phyloP scores from a whole-genome alignment of 1,140 invertebrate genomes.

The Steinernema feltiae region DNA sequence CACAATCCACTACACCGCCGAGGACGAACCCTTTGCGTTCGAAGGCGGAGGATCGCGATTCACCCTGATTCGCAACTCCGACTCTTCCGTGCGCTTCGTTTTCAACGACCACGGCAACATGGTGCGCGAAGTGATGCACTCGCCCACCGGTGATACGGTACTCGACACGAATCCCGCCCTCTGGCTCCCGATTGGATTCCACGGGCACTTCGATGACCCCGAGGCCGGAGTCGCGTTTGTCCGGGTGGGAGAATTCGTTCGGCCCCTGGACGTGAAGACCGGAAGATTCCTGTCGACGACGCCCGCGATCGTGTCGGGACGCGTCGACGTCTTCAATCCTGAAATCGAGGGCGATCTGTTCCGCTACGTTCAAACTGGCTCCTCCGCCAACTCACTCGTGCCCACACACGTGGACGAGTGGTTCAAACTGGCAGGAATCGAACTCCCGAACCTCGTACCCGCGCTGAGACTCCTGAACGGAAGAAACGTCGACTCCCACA shows the following conservation, averaged over 20 bases:
- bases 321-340: not conserved
- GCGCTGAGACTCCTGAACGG: not conserved
- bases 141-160: not conserved
- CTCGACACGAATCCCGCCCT: not conserved
- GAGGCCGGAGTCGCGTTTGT: not conserved
- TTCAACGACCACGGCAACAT: conserved; percentile 8
- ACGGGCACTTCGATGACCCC: not conserved
- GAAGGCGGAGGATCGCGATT: not conserved
- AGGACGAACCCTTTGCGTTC: not conserved
- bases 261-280: not conserved
- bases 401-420: not conserved
- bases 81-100: not conserved
- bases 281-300: not conserved
- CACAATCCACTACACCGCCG: conserved; percentile 1
- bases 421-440: not conserved
- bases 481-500: too few species aligned
- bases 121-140: not conserved
- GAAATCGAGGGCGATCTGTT: not conserved
- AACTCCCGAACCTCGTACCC: not conserved
- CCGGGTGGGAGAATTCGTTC: not conserved
- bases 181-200: not conserved
- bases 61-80: not conserved
- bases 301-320: not conserved
- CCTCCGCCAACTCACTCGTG: not conserved
- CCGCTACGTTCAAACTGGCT: not conserved